Percentiles rank a stretch among this genome's conserved stretches.
Conservation (phyloP, 2,888 invertebrate species). For the Alentia gelatinosa region DNA sequence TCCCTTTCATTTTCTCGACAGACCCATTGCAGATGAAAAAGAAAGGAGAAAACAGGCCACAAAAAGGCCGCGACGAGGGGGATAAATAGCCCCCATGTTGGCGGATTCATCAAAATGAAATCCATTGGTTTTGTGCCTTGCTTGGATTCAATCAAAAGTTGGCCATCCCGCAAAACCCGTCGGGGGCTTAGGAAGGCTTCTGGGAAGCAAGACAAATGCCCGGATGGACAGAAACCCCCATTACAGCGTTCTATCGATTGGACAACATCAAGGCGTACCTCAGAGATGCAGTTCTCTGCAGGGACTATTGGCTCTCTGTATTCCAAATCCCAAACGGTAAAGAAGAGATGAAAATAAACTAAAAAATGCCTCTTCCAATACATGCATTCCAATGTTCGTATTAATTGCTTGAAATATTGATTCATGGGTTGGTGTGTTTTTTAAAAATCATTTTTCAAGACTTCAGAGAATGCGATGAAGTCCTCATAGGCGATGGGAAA, state of each 20-base stretch:
- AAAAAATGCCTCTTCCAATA: background rate
- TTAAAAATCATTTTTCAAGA: background rate
- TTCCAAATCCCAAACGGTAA: background rate
- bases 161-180: background rate
- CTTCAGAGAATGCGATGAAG: background rate
- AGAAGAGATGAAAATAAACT: background rate
- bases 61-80: too few relatives aligned
- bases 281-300: background rate
- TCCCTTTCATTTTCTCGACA: background rate
- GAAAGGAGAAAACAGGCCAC: background rate
- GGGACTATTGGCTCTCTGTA: background rate
- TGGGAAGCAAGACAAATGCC: conserved; percentile 16
- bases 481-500: background rate
- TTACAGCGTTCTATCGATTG: background rate
- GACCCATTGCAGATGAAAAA: background rate
- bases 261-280: background rate
- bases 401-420: background rate
- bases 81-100: conserved; percentile 12
- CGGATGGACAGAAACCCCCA: background rate
- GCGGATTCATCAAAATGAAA: conserved; percentile 11
- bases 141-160: background rate
- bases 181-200: background rate
- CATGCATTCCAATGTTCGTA: background rate
- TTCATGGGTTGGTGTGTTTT: background rate
- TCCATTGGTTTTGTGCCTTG: background rate